Conservation (phyloP, 2,113 vertebrate genomes). For the Ariopsis seemanni region DNA sequence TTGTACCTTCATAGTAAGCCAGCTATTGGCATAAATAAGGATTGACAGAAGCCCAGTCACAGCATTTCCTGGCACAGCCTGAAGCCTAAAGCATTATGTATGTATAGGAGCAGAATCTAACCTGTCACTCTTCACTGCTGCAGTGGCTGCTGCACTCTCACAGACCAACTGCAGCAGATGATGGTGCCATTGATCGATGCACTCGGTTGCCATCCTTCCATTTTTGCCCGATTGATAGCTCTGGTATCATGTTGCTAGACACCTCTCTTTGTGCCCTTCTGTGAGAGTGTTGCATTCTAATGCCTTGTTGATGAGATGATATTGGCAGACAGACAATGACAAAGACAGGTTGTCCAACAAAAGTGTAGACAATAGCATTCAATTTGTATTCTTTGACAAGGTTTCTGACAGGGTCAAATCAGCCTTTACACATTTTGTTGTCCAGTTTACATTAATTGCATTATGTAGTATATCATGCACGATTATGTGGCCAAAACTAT, state of each 20-base stretch:
- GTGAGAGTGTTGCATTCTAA: constrained; percentile 46
- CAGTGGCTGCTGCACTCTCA: neutral
- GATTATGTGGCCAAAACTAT: neutral
- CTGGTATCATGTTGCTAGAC: constrained; percentile 14
- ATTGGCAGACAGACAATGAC: constrained; percentile 27
- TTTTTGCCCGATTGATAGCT: constrained; percentile 41
- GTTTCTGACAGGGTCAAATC: neutral
- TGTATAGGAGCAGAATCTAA: constrained; percentile 12
- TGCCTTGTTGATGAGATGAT: constrained; percentile 46
- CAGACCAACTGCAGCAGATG: constrained; percentile 33
- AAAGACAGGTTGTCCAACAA: constrained; percentile 31
- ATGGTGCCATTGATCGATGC: constrained; percentile 46
- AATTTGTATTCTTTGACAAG: neutral
- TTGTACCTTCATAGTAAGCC: neutral
- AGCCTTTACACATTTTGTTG: neutral
- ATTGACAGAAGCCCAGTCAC: neutral
- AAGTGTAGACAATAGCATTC: constrained; percentile 15
- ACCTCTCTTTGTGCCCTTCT: constrained; percentile 44
- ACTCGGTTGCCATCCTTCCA: constrained; percentile 32
- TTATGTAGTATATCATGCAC: neutral
- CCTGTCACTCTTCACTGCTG: neutral
- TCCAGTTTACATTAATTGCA: neutral
- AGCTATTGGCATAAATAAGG: neutral
- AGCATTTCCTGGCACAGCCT: constrained; percentile 12
- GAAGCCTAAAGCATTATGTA: constrained; percentile 4